Evolutionary conservation across 2,888 invertebrate genomes (phyloP), one percentile per base, ranked within the genome.

Genomic region (Hetaerina titia): DNA sequence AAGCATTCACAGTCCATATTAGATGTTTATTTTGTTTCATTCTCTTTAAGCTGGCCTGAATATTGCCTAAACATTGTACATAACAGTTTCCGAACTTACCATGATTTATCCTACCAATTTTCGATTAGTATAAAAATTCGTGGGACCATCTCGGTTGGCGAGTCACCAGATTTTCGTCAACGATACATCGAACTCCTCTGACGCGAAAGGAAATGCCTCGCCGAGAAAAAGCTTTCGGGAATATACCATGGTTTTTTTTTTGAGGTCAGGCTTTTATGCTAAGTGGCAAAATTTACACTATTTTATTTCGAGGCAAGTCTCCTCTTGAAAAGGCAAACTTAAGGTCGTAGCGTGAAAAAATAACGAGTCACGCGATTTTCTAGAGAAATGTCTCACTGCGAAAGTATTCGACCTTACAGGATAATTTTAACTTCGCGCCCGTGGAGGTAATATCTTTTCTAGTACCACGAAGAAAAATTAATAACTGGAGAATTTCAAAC

Each of bases 361-460:
- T 81, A 81, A 31, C 15, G 81, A 81, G 81, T 81, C 81, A 81
- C 81, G 81, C 81, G 81, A 81, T 81, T 31, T 81, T 81, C 81
- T 81, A 31, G 81, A 81, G 81, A 81, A 25, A 31, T 31, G 81
- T 31, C 81, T 81, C 81, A 31, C 13, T 31, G 31, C 81, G 31
- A 81, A 81, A 81, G 81, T 31, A 81, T 81, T 81, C 31, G 81
- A 81, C 81, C 81, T 81, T 15, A 15, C 31, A 2, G 81, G 81
- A 81, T 81, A 81, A 81, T 81, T 81, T 81, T 81, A 81, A 81
- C 81, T 13, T 9, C 31, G 81, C 9, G 31, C 25, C 81, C 81
- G 81, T 81, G 81, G 81, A 31, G 31, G 81, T 81, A 81, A 81
- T 81, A 31, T 81, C 81, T 81, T 81, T 81, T 22, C 81, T 31